Evolutionary conservation across 2,888 invertebrate genomes (phyloP), one percentile per base, ranked within the genome.

Genomic region (Ceramica pisi): DNA sequence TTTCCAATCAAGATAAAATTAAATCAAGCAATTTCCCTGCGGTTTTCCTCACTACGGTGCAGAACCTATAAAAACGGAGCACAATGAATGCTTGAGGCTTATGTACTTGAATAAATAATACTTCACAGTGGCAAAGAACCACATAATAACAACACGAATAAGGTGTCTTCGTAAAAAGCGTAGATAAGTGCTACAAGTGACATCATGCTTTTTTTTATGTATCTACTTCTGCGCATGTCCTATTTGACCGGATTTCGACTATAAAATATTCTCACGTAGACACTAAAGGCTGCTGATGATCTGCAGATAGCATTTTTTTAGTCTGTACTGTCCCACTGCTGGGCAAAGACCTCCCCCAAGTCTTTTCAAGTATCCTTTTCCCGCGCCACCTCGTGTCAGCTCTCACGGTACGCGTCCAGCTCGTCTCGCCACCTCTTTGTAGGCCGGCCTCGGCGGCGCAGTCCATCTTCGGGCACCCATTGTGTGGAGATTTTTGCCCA

Each of bases 31-130:
- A 21, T 53, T 48, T 50, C 53, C 31, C 10, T 46, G 61, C 5
- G 59, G 70, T 81, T 81, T 82, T 82, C 81, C 81, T 82, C 12
- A 60, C 7, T 21, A 46, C 65, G 71, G 76, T 70, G 62, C 78
- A 81, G 68, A 69, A 59, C 78, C 78, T 21, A 51, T 56, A 50
- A 66, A 72, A 67, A 63, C 23, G 21, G 21, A 62, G 35, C 21
- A 56, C 73, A 61, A 64, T 64, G 38, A 19, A 64, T 38, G 16
- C 26, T 31, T 41, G 31, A 10, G 19, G 19, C 16, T 35, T 38
- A 44, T 5, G 48, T 35, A 60, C 23, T 55, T 55, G 41, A 31
- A 67, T 55, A 61, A 77, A 55, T 55, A 60, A 60, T 31, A 55
- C 31, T 55, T 50, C 10, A 21, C 5, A 16, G 21, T 57, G 19